Evolutionary conservation across 1,140 invertebrate species (phyloP), one percentile per base, ranked within the genome.

Genomic region (Prorops nasuta): DNA sequence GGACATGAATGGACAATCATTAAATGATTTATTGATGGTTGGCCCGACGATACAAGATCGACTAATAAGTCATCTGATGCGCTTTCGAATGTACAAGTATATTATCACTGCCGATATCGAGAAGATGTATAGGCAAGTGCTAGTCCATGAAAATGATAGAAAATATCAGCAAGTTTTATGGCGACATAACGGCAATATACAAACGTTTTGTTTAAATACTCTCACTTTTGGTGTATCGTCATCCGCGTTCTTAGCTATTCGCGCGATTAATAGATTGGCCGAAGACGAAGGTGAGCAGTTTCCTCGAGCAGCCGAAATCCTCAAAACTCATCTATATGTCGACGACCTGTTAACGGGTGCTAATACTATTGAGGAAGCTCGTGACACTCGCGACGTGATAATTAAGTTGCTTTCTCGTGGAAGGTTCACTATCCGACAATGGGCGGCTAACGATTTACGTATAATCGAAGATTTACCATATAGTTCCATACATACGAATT

Each of bases 21-120:
- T 71, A 1, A 68, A 69, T 35, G 52, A 68, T n/a, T 49, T 42
- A 12, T 42, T 73, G 2, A 40, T 62, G 18, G 34, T 58, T 1
- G 70, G 67, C 2, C 71, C 69, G 3, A 70, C 70, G 37, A 42
- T 78, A 7, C 69, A 71, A 35, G 49, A 58, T 6, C 54, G 66
- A 14, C 36, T 64, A 3, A 1, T 41, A 21, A 28, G 4, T 8
- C 34, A 55, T 6, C n/a, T 60, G 24, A 14, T 57, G 18, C 43
- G 51, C 14, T 56, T 37, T 24, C 17, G 57, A 19, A 49, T 8
- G 9, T 15, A 55, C 12, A 6, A 37, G 16, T 55, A 24, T 34
- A 44, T 51, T 1, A 12, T 52, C 1, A 43, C 31, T 9, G 54
- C 57, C 0, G 57, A 60, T 34, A 43, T 60, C 9, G 34, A 47